Evolutionary conservation across 2,888 invertebrate species (phyloP).

Genomic region (Cryptocephalus primarius): DNA sequence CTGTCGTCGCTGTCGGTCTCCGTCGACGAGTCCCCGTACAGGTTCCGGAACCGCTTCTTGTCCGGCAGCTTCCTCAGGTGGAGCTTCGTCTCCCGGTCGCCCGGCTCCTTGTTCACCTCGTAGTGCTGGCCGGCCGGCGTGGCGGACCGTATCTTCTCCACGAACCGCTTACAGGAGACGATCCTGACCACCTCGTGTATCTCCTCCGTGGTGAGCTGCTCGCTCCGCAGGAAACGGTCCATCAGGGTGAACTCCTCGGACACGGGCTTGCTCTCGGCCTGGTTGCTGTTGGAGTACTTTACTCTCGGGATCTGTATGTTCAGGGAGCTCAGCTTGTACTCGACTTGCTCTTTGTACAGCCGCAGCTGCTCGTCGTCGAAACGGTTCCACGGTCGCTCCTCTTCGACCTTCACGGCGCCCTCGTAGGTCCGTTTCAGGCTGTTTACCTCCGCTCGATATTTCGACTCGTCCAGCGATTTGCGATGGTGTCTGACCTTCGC

Average conservation of each 20-base stretch:
- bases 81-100: slow-evolving; percentile 15
- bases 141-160: slow-evolving; percentile 6
- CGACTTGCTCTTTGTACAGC: slow-evolving; percentile 26
- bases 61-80: slow-evolving; percentile 18
- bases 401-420: slow-evolving; percentile 6
- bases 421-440: not conserved
- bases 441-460: slow-evolving; percentile 6
- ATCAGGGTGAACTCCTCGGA: slow-evolving; percentile 15
- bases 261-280: slow-evolving; percentile 5
- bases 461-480: slow-evolving; percentile 13
- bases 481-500: slow-evolving; percentile 6
- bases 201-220: slow-evolving; percentile 21
- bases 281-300: slow-evolving; percentile 11
- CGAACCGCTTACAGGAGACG: slow-evolving; percentile 22
- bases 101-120: slow-evolving; percentile 12
- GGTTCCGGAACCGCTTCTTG: slow-evolving; percentile 18
- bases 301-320: slow-evolving; percentile 24
- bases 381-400: slow-evolving; percentile 17
- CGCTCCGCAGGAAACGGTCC: slow-evolving; percentile 21
- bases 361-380: slow-evolving; percentile 19
- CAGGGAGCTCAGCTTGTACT: slow-evolving; percentile 25
- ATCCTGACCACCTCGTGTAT: slow-evolving; percentile 24
- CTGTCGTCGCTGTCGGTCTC: slow-evolving; percentile 15
- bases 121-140: slow-evolving; percentile 8
- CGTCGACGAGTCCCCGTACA: slow-evolving; percentile 14